These are phyloP conservation scores for Microhierax caerulescens DNA, from an alignment of 2,797 vertebrate species.

Conservation along the genomic window DNA sequence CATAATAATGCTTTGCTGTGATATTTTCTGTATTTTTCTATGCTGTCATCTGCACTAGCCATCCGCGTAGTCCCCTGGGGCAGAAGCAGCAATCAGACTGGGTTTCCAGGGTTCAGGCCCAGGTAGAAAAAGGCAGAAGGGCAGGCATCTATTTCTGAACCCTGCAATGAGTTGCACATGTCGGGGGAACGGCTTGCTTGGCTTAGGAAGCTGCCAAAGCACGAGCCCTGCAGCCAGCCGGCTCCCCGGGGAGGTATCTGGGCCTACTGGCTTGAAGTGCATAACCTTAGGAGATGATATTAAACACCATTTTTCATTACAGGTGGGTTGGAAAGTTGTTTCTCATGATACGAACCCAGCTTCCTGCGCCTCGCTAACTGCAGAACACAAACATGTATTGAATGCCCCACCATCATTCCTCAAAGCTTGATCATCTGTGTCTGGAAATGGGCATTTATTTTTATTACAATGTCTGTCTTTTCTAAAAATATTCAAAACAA, in stretches of 20 bases:
- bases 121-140: neutral
- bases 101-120: neutral
- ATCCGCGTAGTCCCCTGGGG: neutral
- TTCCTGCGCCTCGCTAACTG: neutral
- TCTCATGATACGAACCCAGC: neutral
- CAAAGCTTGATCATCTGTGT: neutral
- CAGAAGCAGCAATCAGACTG: neutral
- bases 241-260: neutral
- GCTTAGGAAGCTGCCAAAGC: neutral
- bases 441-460: conserved; percentile 16
- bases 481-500: neutral
- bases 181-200: neutral
- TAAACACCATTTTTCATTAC: neutral
- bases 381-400: neutral
- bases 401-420: neutral
- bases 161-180: neutral
- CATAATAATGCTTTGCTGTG: too few species aligned
- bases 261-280: neutral
- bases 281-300: neutral
- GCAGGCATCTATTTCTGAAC: neutral
- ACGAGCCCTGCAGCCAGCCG: neutral
- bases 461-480: conserved; percentile 2
- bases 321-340: neutral
- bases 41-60: neutral
- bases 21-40: neutral